phyloP scores from a whole-genome alignment of 2,113 vertebrate species.

The Tupaia chinensis region DNA sequence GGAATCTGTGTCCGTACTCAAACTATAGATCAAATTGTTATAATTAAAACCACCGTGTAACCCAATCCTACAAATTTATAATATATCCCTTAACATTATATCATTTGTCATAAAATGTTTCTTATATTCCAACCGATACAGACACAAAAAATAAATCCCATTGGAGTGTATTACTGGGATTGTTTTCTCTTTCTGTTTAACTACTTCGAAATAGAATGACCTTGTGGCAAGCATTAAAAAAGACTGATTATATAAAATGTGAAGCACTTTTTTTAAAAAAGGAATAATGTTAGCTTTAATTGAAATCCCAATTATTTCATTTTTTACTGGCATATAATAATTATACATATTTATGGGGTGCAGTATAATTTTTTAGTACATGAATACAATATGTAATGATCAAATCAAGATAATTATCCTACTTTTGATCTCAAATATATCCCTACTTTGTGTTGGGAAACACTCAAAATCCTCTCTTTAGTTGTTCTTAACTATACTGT shows the following conservation, averaged over 20 bases:
- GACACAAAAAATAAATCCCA: conserved; percentile 38
- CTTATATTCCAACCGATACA: conserved; percentile 8
- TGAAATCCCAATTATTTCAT: neutral
- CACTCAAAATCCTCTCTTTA: too few species aligned
- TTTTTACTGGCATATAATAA: too few species aligned
- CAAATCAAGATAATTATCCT: too few species aligned
- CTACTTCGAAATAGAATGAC: conserved; percentile 32
- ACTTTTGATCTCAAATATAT: too few species aligned
- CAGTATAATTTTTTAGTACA: too few species aligned
- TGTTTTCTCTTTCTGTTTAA: conserved; percentile 11
- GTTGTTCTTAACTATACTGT: too few species aligned
- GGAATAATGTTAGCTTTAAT: conserved; percentile 37
- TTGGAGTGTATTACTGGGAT: neutral
- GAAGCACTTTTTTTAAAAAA: conserved; percentile 28
- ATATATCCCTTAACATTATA: conserved; percentile 23
- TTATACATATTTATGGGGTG: too few species aligned
- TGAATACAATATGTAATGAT: too few species aligned
- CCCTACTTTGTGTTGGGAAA: too few species aligned
- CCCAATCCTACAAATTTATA: neutral
- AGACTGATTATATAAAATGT: neutral
- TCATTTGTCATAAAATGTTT: conserved; percentile 41
- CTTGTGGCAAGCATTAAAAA: neutral
- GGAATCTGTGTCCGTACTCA: conserved; percentile 28
- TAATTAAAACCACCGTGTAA: conserved; percentile 56
- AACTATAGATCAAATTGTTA: conserved; percentile 42